phyloP scores from a whole-genome alignment of 2,888 invertebrate genomes.

The Caenorhabditis sp. region DNA sequence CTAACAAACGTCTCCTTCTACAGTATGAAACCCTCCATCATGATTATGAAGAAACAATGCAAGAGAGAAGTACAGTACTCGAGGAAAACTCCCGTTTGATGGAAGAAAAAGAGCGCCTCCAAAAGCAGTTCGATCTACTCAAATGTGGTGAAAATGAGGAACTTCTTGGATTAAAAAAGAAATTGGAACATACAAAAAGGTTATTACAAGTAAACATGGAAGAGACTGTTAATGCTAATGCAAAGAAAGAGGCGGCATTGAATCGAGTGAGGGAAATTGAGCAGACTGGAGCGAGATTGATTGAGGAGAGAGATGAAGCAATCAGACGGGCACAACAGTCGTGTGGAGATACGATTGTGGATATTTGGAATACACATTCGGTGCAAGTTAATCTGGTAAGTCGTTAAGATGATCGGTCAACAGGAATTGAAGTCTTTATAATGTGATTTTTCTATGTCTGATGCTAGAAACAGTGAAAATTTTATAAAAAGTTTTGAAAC shows the following conservation, averaged over 20 bases:
- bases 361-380: slow-evolving; percentile 56
- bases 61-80: slow-evolving; percentile 46
- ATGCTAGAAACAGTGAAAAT: too few species aligned
- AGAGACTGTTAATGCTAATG: slow-evolving; percentile 37
- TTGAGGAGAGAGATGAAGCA: slow-evolving; percentile 47
- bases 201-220: slow-evolving; percentile 47
- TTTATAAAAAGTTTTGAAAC: too few species aligned
- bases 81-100: slow-evolving; percentile 48
- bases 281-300: slow-evolving; percentile 21
- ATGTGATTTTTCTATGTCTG: too few species aligned
- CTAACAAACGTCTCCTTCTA: slow-evolving; percentile 35
- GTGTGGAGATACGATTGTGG: slow-evolving; percentile 45
- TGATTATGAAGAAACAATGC: slow-evolving; percentile 64
- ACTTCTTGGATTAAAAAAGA: slow-evolving; percentile 31
- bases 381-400: slow-evolving; percentile 54
- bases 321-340: slow-evolving; percentile 24
- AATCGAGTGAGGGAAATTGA: slow-evolving; percentile 20
- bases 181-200: slow-evolving; percentile 45
- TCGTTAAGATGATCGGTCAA: background rate
- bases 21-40: slow-evolving; percentile 49
- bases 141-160: slow-evolving; percentile 27
- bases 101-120: slow-evolving; percentile 46
- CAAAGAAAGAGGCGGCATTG: slow-evolving; percentile 32
- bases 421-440: too few species aligned
- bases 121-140: slow-evolving; percentile 32